phyloP scores from a whole-genome alignment of 2,888 invertebrate species.

The Dendrolimus houi region DNA sequence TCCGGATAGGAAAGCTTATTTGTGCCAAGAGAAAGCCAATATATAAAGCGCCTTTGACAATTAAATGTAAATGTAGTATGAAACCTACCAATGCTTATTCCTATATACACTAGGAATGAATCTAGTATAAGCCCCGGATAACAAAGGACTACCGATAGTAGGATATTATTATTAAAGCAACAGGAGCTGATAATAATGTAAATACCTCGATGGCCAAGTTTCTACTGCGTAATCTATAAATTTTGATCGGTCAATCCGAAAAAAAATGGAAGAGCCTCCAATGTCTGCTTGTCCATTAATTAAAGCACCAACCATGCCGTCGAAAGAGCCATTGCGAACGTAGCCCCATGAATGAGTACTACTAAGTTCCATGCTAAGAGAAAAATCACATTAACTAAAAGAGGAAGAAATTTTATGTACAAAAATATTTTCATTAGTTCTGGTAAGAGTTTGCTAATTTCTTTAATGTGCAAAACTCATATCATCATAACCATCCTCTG shows the following conservation, averaged over 20 bases:
- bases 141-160: neutral
- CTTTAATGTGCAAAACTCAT: too few relatives aligned
- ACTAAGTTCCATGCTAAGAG: too few relatives aligned
- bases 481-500: too few relatives aligned
- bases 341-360: constrained; percentile 80
- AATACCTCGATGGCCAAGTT: constrained; percentile 78
- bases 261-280: constrained; percentile 80
- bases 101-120: too few relatives aligned
- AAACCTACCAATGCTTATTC: too few relatives aligned
- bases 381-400: too few relatives aligned
- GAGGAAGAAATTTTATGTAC: too few relatives aligned
- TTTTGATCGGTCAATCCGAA: constrained; percentile 76
- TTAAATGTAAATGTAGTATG: neutral
- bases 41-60: neutral
- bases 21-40: too few relatives aligned
- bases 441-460: too few relatives aligned
- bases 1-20: too few relatives aligned
- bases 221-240: constrained; percentile 77
- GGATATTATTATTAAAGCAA: neutral
- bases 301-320: constrained; percentile 79
- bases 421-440: too few relatives aligned
- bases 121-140: too few relatives aligned
- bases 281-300: constrained; percentile 77
- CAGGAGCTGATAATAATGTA: neutral
- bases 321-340: constrained; percentile 76